These are phyloP conservation scores for Seriola aureovittata DNA, from an alignment of 2,113 vertebrate species.

Conservation along the genomic window DNA sequence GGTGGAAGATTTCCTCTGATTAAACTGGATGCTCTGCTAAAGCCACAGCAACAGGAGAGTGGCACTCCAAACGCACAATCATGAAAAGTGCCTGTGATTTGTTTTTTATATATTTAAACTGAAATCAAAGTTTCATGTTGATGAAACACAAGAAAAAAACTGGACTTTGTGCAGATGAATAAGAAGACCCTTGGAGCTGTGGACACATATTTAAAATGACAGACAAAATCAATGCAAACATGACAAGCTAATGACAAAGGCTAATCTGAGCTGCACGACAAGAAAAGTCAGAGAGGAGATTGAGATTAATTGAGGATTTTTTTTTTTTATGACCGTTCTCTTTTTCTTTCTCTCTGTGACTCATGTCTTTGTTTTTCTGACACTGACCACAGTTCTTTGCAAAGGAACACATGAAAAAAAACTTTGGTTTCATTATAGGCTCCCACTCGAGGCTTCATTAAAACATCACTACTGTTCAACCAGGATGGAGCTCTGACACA, in stretches of 20 bases:
- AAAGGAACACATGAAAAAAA: too few species aligned
- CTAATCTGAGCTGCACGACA: too few species aligned
- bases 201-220: neutral
- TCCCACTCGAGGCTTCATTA: too few species aligned
- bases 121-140: neutral
- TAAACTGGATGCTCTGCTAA: neutral
- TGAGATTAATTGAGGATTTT: too few species aligned
- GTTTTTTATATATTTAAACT: too few species aligned
- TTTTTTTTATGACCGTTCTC: too few species aligned
- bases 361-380: too few species aligned
- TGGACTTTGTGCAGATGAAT: constrained; percentile 11
- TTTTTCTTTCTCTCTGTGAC: too few species aligned
- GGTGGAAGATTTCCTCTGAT: neutral
- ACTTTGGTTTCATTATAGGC: too few species aligned
- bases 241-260: neutral
- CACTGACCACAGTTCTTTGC: neutral
- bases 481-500: neutral
- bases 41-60: neutral
- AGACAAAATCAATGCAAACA: neutral
- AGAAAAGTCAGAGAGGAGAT: too few species aligned
- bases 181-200: neutral
- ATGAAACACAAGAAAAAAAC: neutral
- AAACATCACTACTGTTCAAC: neutral
- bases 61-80: neutral
- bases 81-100: neutral